Percentiles rank a stretch among this genome's conserved stretches.
phyloP scores from a whole-genome alignment of 2,797 vertebrate genomes.

The Tragopan temminckii region DNA sequence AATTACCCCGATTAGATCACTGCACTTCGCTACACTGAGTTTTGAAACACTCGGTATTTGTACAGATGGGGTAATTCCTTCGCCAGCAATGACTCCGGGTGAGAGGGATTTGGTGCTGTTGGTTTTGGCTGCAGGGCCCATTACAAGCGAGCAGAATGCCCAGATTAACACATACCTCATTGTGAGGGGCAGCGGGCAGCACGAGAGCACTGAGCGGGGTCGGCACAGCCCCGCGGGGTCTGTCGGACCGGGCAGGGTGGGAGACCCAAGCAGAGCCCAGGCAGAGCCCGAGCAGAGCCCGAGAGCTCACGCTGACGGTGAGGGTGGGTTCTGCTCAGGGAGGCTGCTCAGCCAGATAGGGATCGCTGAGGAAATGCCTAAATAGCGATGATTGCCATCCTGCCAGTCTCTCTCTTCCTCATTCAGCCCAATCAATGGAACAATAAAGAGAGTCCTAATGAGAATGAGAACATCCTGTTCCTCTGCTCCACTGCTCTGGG shows the following conservation, averaged over 20 bases:
- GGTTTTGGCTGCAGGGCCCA: slow-evolving; percentile 75
- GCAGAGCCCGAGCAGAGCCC: too few species aligned
- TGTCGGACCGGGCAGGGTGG: too few species aligned
- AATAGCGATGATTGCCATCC: slow-evolving; percentile 39
- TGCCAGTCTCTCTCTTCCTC: background rate
- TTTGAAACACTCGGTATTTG: slow-evolving; percentile 71
- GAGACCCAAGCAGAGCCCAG: too few species aligned
- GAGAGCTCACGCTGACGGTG: background rate
- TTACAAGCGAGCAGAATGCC: slow-evolving; percentile 75
- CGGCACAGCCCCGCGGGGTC: too few species aligned
- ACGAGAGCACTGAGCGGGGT: too few species aligned
- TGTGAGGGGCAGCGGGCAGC: slow-evolving; percentile 35
- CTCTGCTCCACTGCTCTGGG: rapidly evolving
- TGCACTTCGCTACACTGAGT: slow-evolving; percentile 35
- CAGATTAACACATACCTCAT: slow-evolving; percentile 84
- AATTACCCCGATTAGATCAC: slow-evolving; percentile 70
- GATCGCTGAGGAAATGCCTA: slow-evolving; percentile 41
- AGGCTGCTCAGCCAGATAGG: background rate
- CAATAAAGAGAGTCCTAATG: background rate
- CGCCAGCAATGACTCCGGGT: slow-evolving; percentile 77
- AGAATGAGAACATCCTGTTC: slow-evolving; percentile 33
- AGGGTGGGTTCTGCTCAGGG: background rate
- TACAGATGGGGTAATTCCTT: slow-evolving; percentile 78
- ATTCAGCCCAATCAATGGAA: slow-evolving; percentile 19
- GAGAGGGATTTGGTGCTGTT: slow-evolving; percentile 79